These are phyloP conservation scores for Isotomurus palustris DNA, from an alignment of 2,888 invertebrate species.

Conservation along the genomic window DNA sequence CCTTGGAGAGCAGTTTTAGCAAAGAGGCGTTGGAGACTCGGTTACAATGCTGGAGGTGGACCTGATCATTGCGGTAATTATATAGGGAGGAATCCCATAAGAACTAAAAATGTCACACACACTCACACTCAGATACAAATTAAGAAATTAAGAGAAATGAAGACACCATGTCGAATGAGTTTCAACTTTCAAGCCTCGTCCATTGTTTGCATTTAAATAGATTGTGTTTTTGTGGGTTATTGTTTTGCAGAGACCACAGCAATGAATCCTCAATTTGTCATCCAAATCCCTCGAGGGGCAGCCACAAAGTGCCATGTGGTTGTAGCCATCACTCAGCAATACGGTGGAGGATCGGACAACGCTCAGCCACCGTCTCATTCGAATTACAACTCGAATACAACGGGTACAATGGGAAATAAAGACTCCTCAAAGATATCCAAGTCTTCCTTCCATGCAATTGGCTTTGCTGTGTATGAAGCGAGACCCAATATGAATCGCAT, in stretches of 20 bases:
- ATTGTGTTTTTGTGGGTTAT: background rate
- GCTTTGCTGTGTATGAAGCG: conserved; percentile 67
- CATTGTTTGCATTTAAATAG: no score
- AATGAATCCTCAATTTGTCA: conserved; percentile 67
- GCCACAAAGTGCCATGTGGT: conserved; percentile 67
- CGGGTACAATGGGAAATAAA: no score
- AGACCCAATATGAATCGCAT: conserved; percentile 60
- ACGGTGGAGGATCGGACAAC: conserved; percentile 26
- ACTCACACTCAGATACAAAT: background rate
- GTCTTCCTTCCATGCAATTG: conserved; percentile 59
- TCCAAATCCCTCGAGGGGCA: conserved; percentile 61
- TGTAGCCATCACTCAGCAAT: conserved; percentile 60
- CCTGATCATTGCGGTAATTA: conserved; percentile 57
- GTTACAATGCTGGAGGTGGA: conserved; percentile 68
- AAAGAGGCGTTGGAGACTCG: conserved; percentile 62
- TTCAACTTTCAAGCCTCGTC: no score
- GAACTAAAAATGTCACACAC: no score
- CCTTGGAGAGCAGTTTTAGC: conserved; percentile 69
- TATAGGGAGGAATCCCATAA: no score
- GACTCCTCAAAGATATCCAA: conserved; percentile 53
- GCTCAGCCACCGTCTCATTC: conserved; percentile 19
- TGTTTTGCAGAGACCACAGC: conserved; percentile 58
- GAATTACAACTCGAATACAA: conserved; percentile 20
- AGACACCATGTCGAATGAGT: no score
- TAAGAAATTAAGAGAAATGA: no score